A percentile compares a stretch with the other conserved stretches of the same genome.
These are phyloP conservation scores for Conus canariensis DNA, from an alignment of 2,888 invertebrate species.

Conservation along the genomic window DNA sequence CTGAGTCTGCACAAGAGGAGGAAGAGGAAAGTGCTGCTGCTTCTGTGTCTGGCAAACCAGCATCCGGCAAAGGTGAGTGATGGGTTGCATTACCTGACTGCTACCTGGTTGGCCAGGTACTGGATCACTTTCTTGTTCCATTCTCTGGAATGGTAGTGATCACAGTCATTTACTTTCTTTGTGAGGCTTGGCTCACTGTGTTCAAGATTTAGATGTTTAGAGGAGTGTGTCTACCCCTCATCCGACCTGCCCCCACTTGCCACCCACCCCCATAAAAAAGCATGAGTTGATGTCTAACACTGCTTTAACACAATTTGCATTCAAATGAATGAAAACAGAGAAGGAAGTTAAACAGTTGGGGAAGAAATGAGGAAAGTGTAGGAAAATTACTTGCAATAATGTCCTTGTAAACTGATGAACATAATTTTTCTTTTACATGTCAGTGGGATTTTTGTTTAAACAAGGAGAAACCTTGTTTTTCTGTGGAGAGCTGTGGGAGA, in stretches of 20 bases:
- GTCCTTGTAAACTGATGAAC: too few relatives aligned
- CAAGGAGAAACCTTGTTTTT: too few relatives aligned
- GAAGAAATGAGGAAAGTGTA: too few relatives aligned
- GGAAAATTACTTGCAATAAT: too few relatives aligned
- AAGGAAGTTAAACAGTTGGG: too few relatives aligned
- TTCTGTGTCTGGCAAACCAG: conserved; percentile 49
- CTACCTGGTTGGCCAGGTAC: not conserved
- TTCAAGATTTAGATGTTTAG: not conserved
- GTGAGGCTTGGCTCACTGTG: not conserved
- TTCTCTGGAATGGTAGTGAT: not conserved
- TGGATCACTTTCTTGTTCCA: not conserved
- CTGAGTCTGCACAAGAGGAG: conserved; percentile 57
- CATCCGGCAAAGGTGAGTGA: conserved; percentile 52
- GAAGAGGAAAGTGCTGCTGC: conserved; percentile 48
- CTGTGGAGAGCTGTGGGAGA: too few relatives aligned
- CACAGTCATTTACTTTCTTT: not conserved
- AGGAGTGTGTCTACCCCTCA: not conserved
- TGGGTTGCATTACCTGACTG: not conserved
- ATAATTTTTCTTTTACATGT: too few relatives aligned
- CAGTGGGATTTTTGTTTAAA: too few relatives aligned
- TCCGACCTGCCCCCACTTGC: not conserved
- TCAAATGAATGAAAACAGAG: not conserved
- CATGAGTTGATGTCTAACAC: not conserved
- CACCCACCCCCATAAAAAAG: too few relatives aligned
- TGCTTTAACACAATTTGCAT: too few relatives aligned